These are phyloP conservation scores for Thalassoma bifasciatum DNA, from an alignment of 2,113 vertebrate species.

Conservation along the genomic window DNA sequence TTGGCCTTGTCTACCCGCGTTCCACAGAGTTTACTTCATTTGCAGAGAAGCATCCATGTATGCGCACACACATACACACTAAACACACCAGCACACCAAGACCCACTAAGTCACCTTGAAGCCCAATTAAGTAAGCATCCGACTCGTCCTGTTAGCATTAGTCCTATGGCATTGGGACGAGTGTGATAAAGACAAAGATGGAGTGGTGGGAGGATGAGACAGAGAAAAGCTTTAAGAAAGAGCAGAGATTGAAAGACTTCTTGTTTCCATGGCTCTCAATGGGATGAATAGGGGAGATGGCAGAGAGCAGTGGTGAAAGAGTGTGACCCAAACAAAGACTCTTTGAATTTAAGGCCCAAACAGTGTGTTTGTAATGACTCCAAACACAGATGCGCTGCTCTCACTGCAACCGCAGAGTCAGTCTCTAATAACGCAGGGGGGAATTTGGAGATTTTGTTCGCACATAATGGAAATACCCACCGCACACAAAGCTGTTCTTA, in stretches of 20 bases:
- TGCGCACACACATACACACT: slow-evolving; percentile 22
- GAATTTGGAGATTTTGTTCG: slow-evolving; percentile 65
- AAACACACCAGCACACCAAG: slow-evolving; percentile 17
- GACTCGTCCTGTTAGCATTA: slow-evolving; percentile 68
- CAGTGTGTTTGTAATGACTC: slow-evolving; percentile 73
- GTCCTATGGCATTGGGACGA: slow-evolving; percentile 41
- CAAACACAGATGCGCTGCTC: slow-evolving; percentile 70
- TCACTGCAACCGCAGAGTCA: slow-evolving; percentile 56
- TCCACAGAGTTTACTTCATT: slow-evolving; percentile 75
- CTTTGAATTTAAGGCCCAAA: slow-evolving; percentile 74
- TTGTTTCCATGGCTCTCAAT: slow-evolving; percentile 78
- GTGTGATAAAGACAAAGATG: slow-evolving; percentile 45
- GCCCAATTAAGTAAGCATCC: slow-evolving; percentile 78
- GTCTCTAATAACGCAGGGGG: slow-evolving; percentile 64
- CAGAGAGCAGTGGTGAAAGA: slow-evolving; percentile 71
- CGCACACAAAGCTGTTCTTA: slow-evolving; percentile 63
- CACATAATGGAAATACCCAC: slow-evolving; percentile 63
- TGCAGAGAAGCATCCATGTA: slow-evolving; percentile 58
- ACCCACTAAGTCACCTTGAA: slow-evolving; percentile 77
- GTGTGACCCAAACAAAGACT: slow-evolving; percentile 77
- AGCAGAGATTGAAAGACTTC: slow-evolving; percentile 69
- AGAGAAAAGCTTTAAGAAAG: slow-evolving; percentile 58
- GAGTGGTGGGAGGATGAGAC: slow-evolving; percentile 51
- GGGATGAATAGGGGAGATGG: slow-evolving; percentile 70
- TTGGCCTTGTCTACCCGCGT: slow-evolving; percentile 73